A percentile compares a stretch with the other conserved stretches of the same genome.
Conservation (phyloP, 1,140 invertebrate genomes). For the honey bee (Apis mellifera) region Amel_HAv3.1 CM009942.2:5840001-5840500, state of each 20-base stretch:
- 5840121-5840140: neutral
- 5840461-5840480: too few species aligned
- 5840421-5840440: neutral
- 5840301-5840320: slow-evolving; percentile 61
- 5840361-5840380: neutral
- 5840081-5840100: neutral
- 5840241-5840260: neutral
- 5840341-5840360: slow-evolving; percentile 34
- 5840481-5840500: too few species aligned
- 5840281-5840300: slow-evolving; percentile 69
- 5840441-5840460: too few species aligned
- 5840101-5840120: neutral
- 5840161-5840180: slow-evolving; percentile 17
- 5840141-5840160: neutral
- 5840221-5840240: slow-evolving; percentile 19
- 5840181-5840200: slow-evolving; percentile 41
- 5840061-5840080: too few species aligned
- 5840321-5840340: slow-evolving; percentile 57
- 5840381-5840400: slow-evolving; percentile 15
- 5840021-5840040: neutral
- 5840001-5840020: too few species aligned
- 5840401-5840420: neutral
- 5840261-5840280: slow-evolving; percentile 68
- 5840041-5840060: neutral
- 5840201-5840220: slow-evolving; percentile 27